These are phyloP conservation scores for Vultur gryphus DNA, from an alignment of 2,797 vertebrate species.

Conservation along the genomic window DNA sequence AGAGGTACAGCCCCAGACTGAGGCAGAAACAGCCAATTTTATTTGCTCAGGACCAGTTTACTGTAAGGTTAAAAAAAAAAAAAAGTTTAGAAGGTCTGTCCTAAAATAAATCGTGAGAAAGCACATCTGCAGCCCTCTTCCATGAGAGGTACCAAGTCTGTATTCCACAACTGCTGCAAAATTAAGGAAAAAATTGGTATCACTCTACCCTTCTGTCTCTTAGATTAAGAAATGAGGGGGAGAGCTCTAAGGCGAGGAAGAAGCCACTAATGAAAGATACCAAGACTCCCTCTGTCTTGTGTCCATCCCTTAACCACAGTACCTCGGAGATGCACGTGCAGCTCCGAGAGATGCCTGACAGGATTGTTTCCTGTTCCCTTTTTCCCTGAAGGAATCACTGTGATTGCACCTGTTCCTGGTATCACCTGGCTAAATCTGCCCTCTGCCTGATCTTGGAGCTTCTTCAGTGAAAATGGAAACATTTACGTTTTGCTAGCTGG, in stretches of 20 bases:
- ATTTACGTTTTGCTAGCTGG: neutral
- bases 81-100: neutral
- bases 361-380: neutral
- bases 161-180: neutral
- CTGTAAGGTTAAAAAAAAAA: neutral
- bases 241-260: neutral
- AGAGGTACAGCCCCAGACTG: neutral
- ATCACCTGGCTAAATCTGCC: neutral
- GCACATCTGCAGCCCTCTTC: neutral
- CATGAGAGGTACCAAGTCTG: neutral
- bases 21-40: neutral
- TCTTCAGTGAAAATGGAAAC: neutral
- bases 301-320: neutral
- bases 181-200: neutral
- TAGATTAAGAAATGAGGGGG: neutral
- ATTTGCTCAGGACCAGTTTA: neutral
- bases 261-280: neutral
- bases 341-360: neutral
- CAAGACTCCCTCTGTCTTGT: neutral
- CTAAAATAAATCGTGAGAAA: neutral
- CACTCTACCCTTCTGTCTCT: neutral
- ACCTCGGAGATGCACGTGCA: neutral
- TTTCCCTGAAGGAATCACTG: neutral
- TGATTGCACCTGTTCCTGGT: neutral
- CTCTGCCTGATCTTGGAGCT: neutral